Evolutionary conservation across 2,797 vertebrate species (phyloP).

Genomic region (Phaenicophaeus curvirostris): DNA sequence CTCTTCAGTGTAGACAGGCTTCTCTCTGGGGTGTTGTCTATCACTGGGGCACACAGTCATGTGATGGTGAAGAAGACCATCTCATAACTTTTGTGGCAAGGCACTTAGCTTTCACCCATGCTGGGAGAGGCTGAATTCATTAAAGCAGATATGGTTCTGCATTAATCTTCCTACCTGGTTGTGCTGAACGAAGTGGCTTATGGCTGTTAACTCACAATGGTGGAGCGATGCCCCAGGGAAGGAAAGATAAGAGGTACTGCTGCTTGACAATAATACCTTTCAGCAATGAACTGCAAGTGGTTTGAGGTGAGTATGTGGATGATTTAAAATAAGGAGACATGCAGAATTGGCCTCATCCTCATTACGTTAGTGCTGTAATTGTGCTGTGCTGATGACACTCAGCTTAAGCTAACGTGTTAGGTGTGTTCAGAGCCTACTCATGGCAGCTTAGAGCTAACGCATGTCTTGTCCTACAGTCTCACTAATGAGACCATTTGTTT

Average conservation of each 20-base stretch:
- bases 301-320: slow-evolving; percentile 8
- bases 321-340: slow-evolving; percentile 29
- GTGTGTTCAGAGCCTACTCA: neutral
- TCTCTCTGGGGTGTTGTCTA: neutral
- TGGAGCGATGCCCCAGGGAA: neutral
- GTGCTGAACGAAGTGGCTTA: neutral
- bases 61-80: neutral
- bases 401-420: slow-evolving; percentile 39
- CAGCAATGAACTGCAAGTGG: neutral
- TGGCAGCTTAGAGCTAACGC: neutral
- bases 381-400: neutral
- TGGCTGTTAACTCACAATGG: neutral
- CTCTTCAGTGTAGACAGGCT: neutral
- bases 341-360: slow-evolving; percentile 2
- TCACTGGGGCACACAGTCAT: neutral
- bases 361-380: slow-evolving; percentile 24
- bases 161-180: neutral
- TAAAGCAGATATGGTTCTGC: neutral
- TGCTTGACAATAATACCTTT: neutral
- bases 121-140: neutral
- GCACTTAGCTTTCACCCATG: neutral
- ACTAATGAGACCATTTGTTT: slow-evolving; percentile 35
- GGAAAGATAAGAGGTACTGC: neutral
- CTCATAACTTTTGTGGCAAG: neutral
- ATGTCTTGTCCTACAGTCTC: neutral